Percentiles rank a stretch among this genome's conserved stretches.
Evolutionary conservation across 2,888 invertebrate species (phyloP).

Genomic region (Cryptocephalus moraei): DNA sequence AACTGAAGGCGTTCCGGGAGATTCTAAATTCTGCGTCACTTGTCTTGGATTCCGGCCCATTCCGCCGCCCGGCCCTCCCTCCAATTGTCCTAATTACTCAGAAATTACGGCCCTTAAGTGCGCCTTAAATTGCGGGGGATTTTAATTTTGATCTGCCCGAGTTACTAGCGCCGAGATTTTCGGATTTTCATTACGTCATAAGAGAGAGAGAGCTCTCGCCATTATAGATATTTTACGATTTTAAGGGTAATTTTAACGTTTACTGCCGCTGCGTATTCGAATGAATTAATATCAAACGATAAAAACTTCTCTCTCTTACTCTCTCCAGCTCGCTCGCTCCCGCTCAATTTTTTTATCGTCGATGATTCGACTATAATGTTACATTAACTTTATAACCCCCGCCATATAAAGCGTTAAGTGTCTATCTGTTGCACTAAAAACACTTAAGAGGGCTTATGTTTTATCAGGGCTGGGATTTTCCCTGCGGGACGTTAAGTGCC

Average conservation of each 20-base stretch:
- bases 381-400: constrained; percentile 8
- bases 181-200: too few relatives aligned
- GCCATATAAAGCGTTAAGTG: constrained; percentile 9
- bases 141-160: constrained; percentile 7
- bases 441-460: constrained; percentile 19
- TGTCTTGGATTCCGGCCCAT: constrained; percentile 12
- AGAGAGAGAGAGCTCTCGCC: too few relatives aligned
- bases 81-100: constrained; percentile 10
- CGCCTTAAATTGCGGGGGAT: constrained; percentile 14
- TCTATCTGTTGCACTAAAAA: constrained; percentile 11
- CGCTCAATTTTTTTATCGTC: too few relatives aligned
- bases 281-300: constrained; percentile 1
- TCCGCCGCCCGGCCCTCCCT: constrained; percentile 1
- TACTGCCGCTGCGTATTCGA: too few relatives aligned
- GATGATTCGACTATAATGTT: constrained; percentile 3
- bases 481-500: constrained; percentile 24
- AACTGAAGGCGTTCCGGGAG: constrained; percentile 11
- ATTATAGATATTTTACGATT: too few relatives aligned
- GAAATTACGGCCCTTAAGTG: constrained; percentile 11
- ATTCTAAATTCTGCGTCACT: constrained; percentile 13
- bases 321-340: too few relatives aligned
- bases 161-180: too few relatives aligned
- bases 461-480: constrained; percentile 16
- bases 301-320: not conserved
- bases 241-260: too few relatives aligned